Evolutionary conservation across 1,140 invertebrate genomes (phyloP).

Genomic region (Archivesica marissinica): DNA sequence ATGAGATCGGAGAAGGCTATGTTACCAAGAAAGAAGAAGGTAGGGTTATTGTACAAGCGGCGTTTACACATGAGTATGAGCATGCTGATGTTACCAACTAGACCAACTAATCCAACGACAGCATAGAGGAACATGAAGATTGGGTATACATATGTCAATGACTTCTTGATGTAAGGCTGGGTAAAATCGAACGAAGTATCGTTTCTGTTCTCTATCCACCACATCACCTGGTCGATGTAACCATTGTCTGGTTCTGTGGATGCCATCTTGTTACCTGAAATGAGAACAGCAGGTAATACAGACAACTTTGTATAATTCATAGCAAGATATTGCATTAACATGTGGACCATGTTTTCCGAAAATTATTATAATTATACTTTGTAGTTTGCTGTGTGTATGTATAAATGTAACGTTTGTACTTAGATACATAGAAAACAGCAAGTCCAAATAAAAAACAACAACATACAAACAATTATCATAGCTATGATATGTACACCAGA

Average conservation of each 20-base stretch:
- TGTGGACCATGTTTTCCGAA: too few species aligned
- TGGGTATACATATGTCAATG: constrained; percentile 85
- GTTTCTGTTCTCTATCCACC: constrained; percentile 26
- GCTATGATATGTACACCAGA: too few species aligned
- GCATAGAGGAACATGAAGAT: constrained; percentile 88
- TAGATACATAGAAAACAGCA: too few species aligned
- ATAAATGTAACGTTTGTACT: too few species aligned
- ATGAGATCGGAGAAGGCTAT: constrained; percentile 88
- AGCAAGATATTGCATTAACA: too few species aligned
- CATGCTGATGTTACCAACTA: constrained; percentile 86
- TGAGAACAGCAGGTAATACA: too few species aligned
- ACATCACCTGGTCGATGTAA: constrained; percentile 24
- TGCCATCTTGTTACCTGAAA: constrained; percentile 13
- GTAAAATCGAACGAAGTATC: constrained; percentile 77
- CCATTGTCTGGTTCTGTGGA: background rate
- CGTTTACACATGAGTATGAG: constrained; percentile 87
- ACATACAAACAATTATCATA: too few species aligned
- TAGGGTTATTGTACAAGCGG: constrained; percentile 87
- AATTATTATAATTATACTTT: too few species aligned
- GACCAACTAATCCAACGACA: constrained; percentile 86
- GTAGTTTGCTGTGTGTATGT: too few species aligned
- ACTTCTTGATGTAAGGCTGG: constrained; percentile 79
- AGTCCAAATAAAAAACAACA: too few species aligned
- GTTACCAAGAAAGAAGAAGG: constrained; percentile 88
- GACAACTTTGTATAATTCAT: too few species aligned